Base-by-base conservation (phyloP, 2,888 invertebrate species). In the Synergus itoensis region DNA sequence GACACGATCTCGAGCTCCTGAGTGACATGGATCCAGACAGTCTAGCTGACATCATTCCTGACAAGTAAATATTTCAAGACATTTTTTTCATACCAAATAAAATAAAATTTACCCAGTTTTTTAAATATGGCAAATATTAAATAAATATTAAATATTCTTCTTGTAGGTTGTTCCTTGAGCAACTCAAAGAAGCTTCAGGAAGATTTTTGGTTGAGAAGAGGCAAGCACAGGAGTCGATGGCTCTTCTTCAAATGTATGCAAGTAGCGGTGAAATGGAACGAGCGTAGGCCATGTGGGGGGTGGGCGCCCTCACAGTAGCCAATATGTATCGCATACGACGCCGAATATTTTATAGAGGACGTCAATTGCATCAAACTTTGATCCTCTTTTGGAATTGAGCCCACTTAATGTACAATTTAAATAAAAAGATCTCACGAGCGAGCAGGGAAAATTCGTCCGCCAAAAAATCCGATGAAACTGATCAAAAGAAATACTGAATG, bases 11-110 rank as follows among this genome's bases (percentile, higher is more conserved):
- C 91, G 97, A 98, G 90, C 93, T 97, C 36, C 93, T 97, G 64
- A 96, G 97, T 81, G 97, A 97, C 90, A 97, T 97, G 97, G 97
- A 97, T 92, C 97, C 97, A 9, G 97, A 97, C 85, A 97, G 96
- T 83, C 93, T 97, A 88, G 96, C 96, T 80, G 97, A 97, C 90
- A 96, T 97, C 88, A 95, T 96, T 45, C 95, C 95, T 76, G 95
- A 95, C 87, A 95, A 95, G 90, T 94, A 91, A 84, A 96, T 95
- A 85, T 95, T 95, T 91, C 9, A 60, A 18, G 1, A 57, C 18
- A 12, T 14, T 40, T 1, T 28, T 14, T 1, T 28, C 14, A 69
- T 64, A 64, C 9, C 8, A 40, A 1, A 36, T 18, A 8, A 16
- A 43, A n/a, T 16, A 14, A 28, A 60, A 18, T n/a, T 4, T 9